These are phyloP conservation scores for Nesidiocoris tenuis DNA, from an alignment of 2,888 invertebrate species.

Conservation along the genomic window DNA sequence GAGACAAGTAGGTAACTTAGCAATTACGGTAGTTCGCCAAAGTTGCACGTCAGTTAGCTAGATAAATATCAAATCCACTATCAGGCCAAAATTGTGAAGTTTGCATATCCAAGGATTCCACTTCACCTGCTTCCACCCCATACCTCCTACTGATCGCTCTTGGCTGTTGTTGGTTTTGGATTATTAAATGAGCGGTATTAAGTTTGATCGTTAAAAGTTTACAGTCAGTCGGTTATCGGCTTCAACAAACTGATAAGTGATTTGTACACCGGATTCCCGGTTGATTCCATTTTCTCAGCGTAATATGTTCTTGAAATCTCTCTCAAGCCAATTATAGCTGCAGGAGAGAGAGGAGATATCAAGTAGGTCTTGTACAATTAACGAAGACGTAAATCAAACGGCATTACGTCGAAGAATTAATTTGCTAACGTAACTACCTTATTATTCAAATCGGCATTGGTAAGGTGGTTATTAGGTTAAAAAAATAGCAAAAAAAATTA, in stretches of 20 bases:
- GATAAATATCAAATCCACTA: not conserved
- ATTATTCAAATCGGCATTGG: no score
- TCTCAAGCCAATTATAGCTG: no score
- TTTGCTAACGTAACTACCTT: no score
- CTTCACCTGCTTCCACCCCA: not conserved
- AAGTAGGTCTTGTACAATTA: no score
- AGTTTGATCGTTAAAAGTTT: not conserved
- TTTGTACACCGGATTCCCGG: not conserved
- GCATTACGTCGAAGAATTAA: no score
- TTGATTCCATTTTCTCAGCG: no score
- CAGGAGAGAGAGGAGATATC: no score
- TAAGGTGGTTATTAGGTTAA: no score
- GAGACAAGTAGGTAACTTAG: not conserved
- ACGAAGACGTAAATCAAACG: no score
- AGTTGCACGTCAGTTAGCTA: not conserved
- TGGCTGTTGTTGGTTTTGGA: not conserved
- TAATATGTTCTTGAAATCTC: no score
- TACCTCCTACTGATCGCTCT: not conserved
- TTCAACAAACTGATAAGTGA: not conserved
- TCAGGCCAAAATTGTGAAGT: not conserved
- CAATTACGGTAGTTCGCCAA: not conserved
- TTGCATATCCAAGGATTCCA: not conserved
- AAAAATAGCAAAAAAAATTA: no score
- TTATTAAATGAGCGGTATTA: not conserved
- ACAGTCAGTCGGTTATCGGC: not conserved